These are phyloP conservation scores for Porites evermanni DNA, from an alignment of 92 coral and sea anemone species.

Conservation along the genomic window DNA sequence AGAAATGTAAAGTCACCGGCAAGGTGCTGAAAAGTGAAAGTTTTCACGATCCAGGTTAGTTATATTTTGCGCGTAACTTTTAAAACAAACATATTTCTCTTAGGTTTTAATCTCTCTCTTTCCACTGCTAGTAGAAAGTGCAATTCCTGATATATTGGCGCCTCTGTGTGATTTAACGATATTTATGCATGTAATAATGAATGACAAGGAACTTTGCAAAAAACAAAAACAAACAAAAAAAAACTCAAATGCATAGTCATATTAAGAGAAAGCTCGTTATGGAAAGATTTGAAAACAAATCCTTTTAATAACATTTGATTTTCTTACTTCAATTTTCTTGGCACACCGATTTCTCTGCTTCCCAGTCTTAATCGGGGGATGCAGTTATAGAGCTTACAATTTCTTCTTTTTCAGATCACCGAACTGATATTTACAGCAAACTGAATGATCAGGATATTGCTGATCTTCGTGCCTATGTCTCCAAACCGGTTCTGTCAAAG, in stretches of 20 bases:
- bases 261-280: too few relatives aligned
- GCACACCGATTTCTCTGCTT: too few relatives aligned
- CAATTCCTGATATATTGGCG: neutral
- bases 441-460: conserved; percentile 91
- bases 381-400: neutral
- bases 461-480: conserved; percentile 95
- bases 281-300: too few relatives aligned
- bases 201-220: too few relatives aligned
- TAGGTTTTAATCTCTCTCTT: neutral
- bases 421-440: conserved; percentile 83
- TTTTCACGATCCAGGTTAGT: conserved; percentile 89
- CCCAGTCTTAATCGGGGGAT: too few relatives aligned
- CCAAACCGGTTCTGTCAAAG: conserved; percentile 95
- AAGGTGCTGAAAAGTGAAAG: conserved; percentile 77
- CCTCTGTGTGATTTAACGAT: too few relatives aligned
- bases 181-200: too few relatives aligned
- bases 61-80: neutral
- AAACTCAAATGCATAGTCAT: too few relatives aligned
- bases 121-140: neutral
- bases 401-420: conserved; percentile 69
- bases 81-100: neutral
- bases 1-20: conserved; percentile 70
- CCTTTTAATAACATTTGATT: too few relatives aligned
- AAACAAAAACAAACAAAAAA: too few relatives aligned
- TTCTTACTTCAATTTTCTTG: too few relatives aligned